Evolutionary conservation across 2,888 invertebrate genomes (phyloP), one percentile per base, ranked within the genome.

Genomic region (Dendrolimus houi): DNA sequence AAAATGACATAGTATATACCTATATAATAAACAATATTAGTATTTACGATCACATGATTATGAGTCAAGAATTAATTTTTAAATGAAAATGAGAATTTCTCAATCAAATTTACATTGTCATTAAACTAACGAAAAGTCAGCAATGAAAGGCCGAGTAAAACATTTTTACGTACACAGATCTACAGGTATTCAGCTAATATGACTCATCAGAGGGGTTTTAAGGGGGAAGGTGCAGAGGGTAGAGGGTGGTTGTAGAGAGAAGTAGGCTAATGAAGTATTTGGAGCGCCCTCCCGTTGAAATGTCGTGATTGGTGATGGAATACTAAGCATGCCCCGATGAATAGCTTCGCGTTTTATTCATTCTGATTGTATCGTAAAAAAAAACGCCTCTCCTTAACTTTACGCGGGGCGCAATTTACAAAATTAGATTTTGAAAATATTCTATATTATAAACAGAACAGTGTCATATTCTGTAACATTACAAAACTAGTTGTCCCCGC

Each of bases 231-330:
- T 61, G 64, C 29, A 6, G 29, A 29, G 29, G 29, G 29, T 6
- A 29, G 29, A 64, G 65, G 68, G 66, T 62, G 9, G 47, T 9
- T 8, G 64, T 65, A 67, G 66, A 62, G 72, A 67, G 65, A 75
- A 78, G 70, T 72, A 69, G 76, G 74, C 75, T 81, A 81, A 81
- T 80, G 80, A 81, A 77, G 78, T 73, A 75, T 76, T 77, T 73
- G 66, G 63, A 63, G 64, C 69, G 62, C 65, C 63, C 64, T 64
- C 62, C 53, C 52, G 56, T 59, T 58, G 66, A 65, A 66, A 60
- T 58, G 68, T 56, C 61, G 68, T 77, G 78, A 79, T 78, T 80
- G 72, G 71, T 75, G 75, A 78, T 75, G 70, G 77, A 78, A 80
- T 79, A 74, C 79, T 76, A 75, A 81, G 69, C 71, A 68, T 55